A percentile compares a stretch with the other conserved stretches of the same genome.
These are phyloP conservation scores for Notarius lentiginosus DNA, from an alignment of 2,113 vertebrate genomes.

Conservation along the genomic window DNA sequence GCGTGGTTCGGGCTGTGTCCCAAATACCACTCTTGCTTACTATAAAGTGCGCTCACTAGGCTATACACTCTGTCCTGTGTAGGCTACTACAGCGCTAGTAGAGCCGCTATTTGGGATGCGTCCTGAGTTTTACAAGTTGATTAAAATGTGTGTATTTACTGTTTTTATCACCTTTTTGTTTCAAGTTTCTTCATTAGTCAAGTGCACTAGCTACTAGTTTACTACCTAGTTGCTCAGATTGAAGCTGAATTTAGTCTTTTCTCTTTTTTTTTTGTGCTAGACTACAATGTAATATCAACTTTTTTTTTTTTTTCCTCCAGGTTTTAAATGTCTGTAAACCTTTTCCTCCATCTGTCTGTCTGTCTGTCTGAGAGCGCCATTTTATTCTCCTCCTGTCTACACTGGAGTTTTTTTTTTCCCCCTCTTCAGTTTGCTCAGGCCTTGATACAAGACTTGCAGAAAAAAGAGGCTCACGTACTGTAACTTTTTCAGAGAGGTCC, in stretches of 20 bases:
- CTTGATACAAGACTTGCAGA: background rate
- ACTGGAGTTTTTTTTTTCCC: background rate
- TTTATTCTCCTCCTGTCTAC: constrained; percentile 15
- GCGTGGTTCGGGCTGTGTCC: background rate
- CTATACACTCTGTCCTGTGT: rapidly evolving
- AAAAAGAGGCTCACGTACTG: too few relatives aligned
- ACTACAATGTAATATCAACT: too few relatives aligned
- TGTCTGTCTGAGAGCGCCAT: constrained; percentile 39
- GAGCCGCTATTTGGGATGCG: background rate
- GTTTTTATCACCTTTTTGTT: too few relatives aligned
- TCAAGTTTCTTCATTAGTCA: too few relatives aligned
- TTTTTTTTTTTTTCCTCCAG: background rate
- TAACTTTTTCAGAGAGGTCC: too few relatives aligned
- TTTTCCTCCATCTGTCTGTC: background rate
- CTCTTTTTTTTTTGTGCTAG: background rate
- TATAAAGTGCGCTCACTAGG: background rate
- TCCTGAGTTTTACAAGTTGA: background rate
- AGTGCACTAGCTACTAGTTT: too few relatives aligned
- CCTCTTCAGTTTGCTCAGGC: background rate
- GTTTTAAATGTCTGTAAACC: background rate
- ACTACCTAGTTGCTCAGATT: too few relatives aligned
- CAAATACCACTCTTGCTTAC: background rate
- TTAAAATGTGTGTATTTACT: too few relatives aligned
- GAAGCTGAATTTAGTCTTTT: background rate
- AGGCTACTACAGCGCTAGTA: background rate